phyloP scores from a whole-genome alignment of 2,113 vertebrate species.

The Thunnus thynnus region DNA sequence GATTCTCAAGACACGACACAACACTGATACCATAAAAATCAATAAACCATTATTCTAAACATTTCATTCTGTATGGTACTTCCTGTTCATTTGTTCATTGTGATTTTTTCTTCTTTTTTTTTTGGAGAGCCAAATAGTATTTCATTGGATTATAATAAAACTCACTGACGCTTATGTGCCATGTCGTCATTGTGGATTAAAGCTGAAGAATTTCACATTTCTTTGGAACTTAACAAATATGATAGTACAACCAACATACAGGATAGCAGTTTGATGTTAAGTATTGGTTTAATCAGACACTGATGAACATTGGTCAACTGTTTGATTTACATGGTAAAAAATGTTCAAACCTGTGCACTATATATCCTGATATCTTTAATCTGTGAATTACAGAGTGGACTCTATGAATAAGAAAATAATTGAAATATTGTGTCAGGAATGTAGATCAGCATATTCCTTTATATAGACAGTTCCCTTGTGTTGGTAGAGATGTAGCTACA shows the following conservation, averaged over 20 bases:
- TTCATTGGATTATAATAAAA: conserved; percentile 70
- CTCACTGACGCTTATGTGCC: conserved; percentile 14
- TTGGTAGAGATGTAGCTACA: neutral
- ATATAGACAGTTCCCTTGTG: neutral
- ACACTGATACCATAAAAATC: conserved; percentile 27
- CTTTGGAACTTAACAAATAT: neutral
- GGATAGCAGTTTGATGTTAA: neutral
- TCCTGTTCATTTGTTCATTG: conserved; percentile 24
- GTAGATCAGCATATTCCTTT: too few relatives aligned
- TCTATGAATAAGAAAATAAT: too few relatives aligned
- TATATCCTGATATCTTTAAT: too few relatives aligned
- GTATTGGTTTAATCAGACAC: too few relatives aligned
- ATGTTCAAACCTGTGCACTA: too few relatives aligned
- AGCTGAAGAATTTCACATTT: neutral
- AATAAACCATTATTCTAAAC: conserved; percentile 28
- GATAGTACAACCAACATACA: neutral
- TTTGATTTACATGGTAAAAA: too few relatives aligned
- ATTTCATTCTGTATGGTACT: conserved; percentile 26
- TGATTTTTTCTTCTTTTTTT: conserved; percentile 24
- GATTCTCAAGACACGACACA: conserved; percentile 8
- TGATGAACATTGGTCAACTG: too few relatives aligned
- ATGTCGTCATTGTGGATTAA: conserved; percentile 35
- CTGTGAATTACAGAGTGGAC: too few relatives aligned
- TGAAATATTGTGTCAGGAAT: too few relatives aligned
- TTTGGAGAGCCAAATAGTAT: conserved; percentile 57